Conservation (phyloP, 2,113 vertebrate species). For the Puma concolor region DNA sequence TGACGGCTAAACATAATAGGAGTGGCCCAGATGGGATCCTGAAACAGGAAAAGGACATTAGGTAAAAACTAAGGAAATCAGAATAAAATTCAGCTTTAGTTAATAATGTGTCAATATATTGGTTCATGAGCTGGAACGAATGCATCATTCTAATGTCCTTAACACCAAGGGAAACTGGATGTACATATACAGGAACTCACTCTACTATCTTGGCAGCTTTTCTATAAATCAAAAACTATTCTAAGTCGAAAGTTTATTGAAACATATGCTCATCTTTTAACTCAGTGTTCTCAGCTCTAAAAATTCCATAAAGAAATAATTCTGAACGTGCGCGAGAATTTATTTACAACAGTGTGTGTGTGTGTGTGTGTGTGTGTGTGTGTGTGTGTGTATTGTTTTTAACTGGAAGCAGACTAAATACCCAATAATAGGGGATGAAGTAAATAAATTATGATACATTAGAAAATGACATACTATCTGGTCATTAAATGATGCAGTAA, state of each 20-base stretch:
- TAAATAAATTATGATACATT: neutral
- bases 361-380: neutral
- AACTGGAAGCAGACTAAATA: neutral
- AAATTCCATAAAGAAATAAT: neutral
- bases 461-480: neutral
- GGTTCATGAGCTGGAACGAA: neutral
- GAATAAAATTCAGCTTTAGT: neutral
- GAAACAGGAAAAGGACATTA: neutral
- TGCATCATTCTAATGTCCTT: neutral
- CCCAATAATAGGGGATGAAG: neutral
- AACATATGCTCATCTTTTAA: neutral
- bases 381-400: neutral
- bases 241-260: conserved; percentile 8
- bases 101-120: neutral
- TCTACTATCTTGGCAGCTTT: neutral
- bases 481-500: neutral
- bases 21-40: neutral
- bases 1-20: neutral
- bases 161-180: neutral
- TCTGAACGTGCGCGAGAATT: neutral
- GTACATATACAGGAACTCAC: neutral
- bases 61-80: neutral
- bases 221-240: neutral
- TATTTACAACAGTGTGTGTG: neutral
- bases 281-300: neutral